phyloP scores from a whole-genome alignment of 2,888 invertebrate genomes.

The Mellilla xanthometata region DNA sequence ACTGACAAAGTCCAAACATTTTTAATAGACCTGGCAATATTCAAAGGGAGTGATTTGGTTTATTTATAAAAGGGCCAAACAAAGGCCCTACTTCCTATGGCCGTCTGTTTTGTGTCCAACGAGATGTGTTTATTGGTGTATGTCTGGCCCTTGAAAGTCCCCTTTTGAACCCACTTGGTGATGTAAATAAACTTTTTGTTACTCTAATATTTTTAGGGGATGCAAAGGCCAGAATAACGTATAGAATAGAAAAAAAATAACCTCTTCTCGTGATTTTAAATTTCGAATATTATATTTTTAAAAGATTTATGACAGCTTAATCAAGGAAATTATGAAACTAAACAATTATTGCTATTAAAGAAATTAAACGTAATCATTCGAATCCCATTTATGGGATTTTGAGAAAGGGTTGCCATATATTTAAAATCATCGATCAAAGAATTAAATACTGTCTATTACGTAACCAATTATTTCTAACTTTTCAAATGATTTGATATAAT shows the following conservation, averaged over 20 bases:
- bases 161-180: constrained; percentile 33
- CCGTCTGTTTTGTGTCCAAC: constrained; percentile 71
- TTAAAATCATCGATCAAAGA: constrained; percentile 14
- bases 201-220: background rate
- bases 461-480: constrained; percentile 2
- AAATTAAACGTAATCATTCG: too few species aligned
- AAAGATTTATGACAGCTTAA: too few species aligned
- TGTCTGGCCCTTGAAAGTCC: constrained; percentile 52
- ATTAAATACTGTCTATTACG: constrained; percentile 1
- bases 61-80: constrained; percentile 68
- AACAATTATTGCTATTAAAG: too few species aligned
- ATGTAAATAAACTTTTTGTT: constrained; percentile 35
- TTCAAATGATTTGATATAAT: constrained; percentile 32
- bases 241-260: background rate
- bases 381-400: too few species aligned
- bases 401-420: too few species aligned
- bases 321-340: too few species aligned
- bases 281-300: too few species aligned
- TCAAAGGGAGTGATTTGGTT: constrained; percentile 55
- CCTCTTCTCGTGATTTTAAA: too few species aligned
- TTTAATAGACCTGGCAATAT: constrained; percentile 34
- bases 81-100: constrained; percentile 55
- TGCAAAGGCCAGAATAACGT: background rate
- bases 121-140: constrained; percentile 69
- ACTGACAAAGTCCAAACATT: constrained; percentile 25